Conservation (phyloP, 2,888 invertebrate genomes). For the Sarcophaga rosellei region DNA sequence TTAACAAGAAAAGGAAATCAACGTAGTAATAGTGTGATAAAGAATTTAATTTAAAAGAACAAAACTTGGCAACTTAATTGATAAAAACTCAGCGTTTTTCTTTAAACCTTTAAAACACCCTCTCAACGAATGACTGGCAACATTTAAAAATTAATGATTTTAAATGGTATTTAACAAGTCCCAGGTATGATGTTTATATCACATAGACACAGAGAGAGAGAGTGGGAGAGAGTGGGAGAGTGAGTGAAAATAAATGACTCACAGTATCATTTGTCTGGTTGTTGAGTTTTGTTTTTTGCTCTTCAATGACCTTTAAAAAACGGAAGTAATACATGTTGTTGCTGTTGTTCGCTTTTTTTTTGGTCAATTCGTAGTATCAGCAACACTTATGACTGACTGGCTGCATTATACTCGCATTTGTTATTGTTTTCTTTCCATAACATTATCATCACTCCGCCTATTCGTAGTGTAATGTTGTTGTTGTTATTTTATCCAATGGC, state of each 20-base stretch:
- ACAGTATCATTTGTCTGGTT: slow-evolving; percentile 3
- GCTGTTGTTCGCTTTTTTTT: slow-evolving; percentile 5
- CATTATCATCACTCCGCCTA: slow-evolving; percentile 53
- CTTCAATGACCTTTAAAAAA: slow-evolving; percentile 33
- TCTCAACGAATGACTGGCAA: neutral
- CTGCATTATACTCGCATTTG: slow-evolving; percentile 49
- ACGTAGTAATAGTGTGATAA: slow-evolving; percentile 26
- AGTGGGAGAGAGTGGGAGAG: neutral
- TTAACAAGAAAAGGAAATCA: slow-evolving; percentile 57
- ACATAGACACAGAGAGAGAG: neutral
- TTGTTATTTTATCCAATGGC: neutral
- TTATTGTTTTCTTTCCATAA: slow-evolving; percentile 19
- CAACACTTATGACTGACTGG: slow-evolving; percentile 65
- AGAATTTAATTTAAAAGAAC: slow-evolving; percentile 6
- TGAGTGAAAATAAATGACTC: neutral
- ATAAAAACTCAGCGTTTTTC: neutral
- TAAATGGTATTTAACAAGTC: slow-evolving; percentile 4
- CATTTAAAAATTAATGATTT: neutral
- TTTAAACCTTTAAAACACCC: neutral
- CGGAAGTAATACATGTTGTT: slow-evolving; percentile 52
- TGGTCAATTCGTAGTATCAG: slow-evolving; percentile 57
- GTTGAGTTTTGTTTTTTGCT: slow-evolving; percentile 23
- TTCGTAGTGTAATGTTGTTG: slow-evolving; percentile 11
- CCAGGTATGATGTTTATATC: neutral
- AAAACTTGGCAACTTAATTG: neutral